A percentile compares a stretch with the other conserved stretches of the same genome.
phyloP scores from a whole-genome alignment of 2,888 invertebrate genomes.

The Chloromyia formosa region DNA sequence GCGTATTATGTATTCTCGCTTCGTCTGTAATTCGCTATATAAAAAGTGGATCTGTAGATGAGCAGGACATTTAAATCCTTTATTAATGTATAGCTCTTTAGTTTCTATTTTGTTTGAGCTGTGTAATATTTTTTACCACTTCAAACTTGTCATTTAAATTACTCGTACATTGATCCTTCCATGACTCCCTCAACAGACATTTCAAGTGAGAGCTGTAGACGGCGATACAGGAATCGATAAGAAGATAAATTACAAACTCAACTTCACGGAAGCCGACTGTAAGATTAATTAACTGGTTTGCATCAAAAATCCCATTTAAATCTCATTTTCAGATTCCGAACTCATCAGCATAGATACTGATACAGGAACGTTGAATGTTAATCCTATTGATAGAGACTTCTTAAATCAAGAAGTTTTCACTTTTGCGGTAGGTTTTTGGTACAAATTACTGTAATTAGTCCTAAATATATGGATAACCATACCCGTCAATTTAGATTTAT shows the following conservation, averaged over 20 bases:
- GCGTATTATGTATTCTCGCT: too few relatives aligned
- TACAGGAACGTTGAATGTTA: constrained; percentile 52
- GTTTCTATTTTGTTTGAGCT: too few relatives aligned
- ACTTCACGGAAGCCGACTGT: constrained; percentile 56
- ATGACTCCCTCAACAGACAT: constrained; percentile 55
- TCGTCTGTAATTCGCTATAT: too few relatives aligned
- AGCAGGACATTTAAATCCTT: too few relatives aligned
- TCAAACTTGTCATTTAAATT: too few relatives aligned
- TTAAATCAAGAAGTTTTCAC: constrained; percentile 65
- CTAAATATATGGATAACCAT: background rate
- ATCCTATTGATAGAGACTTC: constrained; percentile 65
- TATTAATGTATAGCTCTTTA: background rate
- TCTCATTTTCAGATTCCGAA: constrained; percentile 50
- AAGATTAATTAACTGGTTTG: constrained; percentile 5
- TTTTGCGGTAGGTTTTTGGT: constrained; percentile 54
- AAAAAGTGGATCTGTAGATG: too few relatives aligned
- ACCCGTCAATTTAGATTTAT: constrained; percentile 56
- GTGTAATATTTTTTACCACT: too few relatives aligned
- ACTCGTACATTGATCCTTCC: too few relatives aligned
- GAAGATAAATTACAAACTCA: constrained; percentile 66
- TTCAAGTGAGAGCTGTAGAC: constrained; percentile 68
- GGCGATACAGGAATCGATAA: constrained; percentile 70
- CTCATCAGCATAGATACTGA: constrained; percentile 51
- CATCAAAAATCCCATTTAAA: constrained; percentile 61
- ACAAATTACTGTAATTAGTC: background rate